Base-by-base conservation (phyloP, 1,140 invertebrate species). In the Drosophila nikananu region DNA sequence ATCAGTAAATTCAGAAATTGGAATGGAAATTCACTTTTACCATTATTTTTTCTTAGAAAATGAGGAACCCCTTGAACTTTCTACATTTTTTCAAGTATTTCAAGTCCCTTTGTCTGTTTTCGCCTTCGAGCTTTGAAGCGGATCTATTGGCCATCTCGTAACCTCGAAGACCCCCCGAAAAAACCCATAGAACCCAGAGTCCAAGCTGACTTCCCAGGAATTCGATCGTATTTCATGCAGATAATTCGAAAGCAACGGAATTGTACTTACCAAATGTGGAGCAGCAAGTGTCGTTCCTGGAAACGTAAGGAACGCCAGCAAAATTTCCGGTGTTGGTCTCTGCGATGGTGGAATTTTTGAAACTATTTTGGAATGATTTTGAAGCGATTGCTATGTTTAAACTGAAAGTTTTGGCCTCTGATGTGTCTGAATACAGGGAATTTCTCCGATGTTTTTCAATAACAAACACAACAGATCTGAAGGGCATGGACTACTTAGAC, bases 311-410 rank as follows among this genome's bases (percentile, higher is more conserved):
- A 37, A 37, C 19, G 21, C 54, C 21, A 57, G 23, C 15, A 15
- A 37, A 37, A 57, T 25, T 39, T 2, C 19, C 9, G 21, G 23
- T 19, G 27, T 12, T 27, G 10, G 27, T 35, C 27, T n/a, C 54
- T 57, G 54, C 35, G 35, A 37, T 37, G 32, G 17, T 57, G 35
- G n/a, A 57, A 35, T 57, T 37, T 15, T 10, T 3, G 10, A 57
- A 57, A 39, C 12, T n/a, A 37, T 39, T 39, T 39, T 21, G 0
- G 35, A 57, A 57, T 57, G 35, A 57, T 57, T 57, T 57, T n/a
- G 54, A 57, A 39, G 35, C 21, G 15, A 15, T 12, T 57, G 54
- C 54, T 39, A 17, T 23, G 21, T 23, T 21, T 12, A 10, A 57
- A 57, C 52, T 23, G 15, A 27, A 30, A 12, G 25, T 30, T 52